Conservation (phyloP, 2,888 invertebrate genomes). For the Drosophila fulvimacula region DNA sequence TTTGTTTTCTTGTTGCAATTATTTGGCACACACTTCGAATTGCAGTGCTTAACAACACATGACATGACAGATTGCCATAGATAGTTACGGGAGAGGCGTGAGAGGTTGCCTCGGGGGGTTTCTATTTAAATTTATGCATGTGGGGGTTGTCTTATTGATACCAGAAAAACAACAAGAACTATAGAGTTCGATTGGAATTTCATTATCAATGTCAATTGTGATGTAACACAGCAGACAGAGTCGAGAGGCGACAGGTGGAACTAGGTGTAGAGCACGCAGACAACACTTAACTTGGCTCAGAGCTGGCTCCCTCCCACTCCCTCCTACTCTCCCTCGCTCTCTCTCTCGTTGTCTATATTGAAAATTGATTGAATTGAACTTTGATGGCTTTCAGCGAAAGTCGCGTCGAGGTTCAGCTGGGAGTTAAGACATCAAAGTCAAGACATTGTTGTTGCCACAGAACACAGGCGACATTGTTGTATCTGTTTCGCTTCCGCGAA, state of each 20-base stretch:
- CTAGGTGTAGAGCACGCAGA: conserved; percentile 21
- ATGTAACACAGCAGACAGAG: conserved; percentile 21
- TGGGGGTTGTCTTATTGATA: conserved; percentile 60
- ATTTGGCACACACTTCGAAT: conserved; percentile 43
- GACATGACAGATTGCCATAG: conserved; percentile 72
- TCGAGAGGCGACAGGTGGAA: not conserved
- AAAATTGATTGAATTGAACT: conserved; percentile 79
- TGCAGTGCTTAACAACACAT: conserved; percentile 27
- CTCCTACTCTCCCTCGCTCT: conserved; percentile 5
- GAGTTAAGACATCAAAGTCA: conserved; percentile 65
- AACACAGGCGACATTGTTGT: conserved; percentile 25
- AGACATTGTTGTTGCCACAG: conserved; percentile 46
- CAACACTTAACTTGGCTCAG: conserved; percentile 42
- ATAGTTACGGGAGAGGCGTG: not conserved
- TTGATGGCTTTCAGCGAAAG: conserved; percentile 69
- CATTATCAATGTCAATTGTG: conserved; percentile 77
- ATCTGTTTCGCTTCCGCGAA: conserved; percentile 8
- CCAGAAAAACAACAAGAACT: conserved; percentile 9
- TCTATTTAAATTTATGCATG: conserved; percentile 65
- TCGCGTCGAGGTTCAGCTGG: conserved; percentile 9
- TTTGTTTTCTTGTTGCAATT: conserved; percentile 44
- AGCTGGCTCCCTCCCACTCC: conserved; percentile 1
- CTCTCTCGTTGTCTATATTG: conserved; percentile 37
- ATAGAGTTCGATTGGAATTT: conserved; percentile 56
- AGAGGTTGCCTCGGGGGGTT: not conserved